Evolutionary conservation across 2,888 invertebrate genomes (phyloP).

Genomic region (Ischnura elegans): DNA sequence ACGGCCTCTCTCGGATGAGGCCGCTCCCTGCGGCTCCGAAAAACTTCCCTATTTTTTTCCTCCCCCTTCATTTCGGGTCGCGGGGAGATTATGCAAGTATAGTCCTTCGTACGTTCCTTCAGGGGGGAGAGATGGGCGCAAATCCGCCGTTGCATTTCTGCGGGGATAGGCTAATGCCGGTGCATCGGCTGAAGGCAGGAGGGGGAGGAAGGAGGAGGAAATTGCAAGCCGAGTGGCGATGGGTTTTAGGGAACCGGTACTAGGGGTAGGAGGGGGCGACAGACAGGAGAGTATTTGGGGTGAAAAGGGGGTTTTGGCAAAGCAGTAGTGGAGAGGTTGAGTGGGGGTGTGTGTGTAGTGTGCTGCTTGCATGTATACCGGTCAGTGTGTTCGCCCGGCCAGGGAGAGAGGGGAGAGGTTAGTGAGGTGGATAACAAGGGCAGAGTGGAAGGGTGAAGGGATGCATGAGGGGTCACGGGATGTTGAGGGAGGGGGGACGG

Average conservation of each 20-base stretch:
- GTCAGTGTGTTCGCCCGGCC: background rate
- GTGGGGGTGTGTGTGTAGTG: background rate
- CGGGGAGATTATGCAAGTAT: slow-evolving; percentile 38
- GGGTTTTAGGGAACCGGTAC: background rate
- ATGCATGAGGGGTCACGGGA: background rate
- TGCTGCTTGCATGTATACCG: background rate
- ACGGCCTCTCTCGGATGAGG: background rate
- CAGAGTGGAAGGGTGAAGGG: background rate
- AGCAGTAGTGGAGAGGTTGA: background rate
- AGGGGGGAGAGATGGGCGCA: background rate
- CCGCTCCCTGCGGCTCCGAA: background rate
- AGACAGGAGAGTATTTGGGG: background rate
- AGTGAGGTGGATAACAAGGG: background rate
- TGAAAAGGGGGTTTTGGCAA: background rate
- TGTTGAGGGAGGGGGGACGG: background rate
- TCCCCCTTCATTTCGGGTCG: background rate
- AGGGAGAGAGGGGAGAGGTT: background rate
- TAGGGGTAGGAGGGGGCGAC: background rate
- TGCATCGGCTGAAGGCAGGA: background rate
- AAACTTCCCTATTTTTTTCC: background rate
- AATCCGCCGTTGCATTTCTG: slow-evolving; percentile 33
- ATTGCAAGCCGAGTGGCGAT: background rate
- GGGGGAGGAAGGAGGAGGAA: background rate
- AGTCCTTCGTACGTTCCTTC: background rate
- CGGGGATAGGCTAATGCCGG: slow-evolving; percentile 14